phyloP scores from a whole-genome alignment of 2,113 vertebrate species.

The Cairina moschata region DNA sequence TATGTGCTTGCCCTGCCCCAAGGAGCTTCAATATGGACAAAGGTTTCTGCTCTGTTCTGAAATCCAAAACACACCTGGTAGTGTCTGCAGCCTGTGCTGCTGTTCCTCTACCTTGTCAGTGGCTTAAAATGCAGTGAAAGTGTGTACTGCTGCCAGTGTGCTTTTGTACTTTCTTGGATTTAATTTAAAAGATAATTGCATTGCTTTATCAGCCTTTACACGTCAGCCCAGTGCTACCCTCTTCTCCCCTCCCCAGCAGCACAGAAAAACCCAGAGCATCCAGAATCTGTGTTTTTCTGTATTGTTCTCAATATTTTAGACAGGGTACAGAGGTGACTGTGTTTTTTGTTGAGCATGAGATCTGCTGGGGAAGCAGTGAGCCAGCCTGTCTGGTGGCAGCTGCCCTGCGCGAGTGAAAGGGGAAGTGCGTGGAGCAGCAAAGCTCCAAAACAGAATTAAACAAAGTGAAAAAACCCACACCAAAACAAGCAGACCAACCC shows the following conservation, averaged over 20 bases:
- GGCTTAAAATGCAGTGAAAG: too few species aligned
- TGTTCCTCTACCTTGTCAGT: too few species aligned
- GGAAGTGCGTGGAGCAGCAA: not conserved
- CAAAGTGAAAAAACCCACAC: not conserved
- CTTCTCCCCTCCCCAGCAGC: not conserved
- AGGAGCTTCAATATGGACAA: too few species aligned
- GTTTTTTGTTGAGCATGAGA: not conserved
- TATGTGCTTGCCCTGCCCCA: not conserved
- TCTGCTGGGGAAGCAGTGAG: conserved; percentile 15
- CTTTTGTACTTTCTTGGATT: too few species aligned
- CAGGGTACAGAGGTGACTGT: not conserved
- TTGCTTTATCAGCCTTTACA: not conserved
- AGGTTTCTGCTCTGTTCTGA: too few species aligned
- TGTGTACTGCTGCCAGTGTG: too few species aligned
- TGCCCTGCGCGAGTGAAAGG: not conserved
- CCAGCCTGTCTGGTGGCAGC: not conserved
- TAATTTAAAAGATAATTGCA: too few species aligned
- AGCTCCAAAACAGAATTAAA: not conserved
- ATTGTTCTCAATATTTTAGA: not conserved
- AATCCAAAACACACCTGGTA: too few species aligned
- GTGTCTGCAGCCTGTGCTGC: too few species aligned
- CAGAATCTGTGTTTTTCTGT: not conserved
- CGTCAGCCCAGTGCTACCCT: not conserved
- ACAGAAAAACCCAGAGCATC: not conserved
- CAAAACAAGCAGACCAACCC: not conserved